Conservation (phyloP, 2,113 vertebrate genomes). For the Todiramphus saurophagus region DNA sequence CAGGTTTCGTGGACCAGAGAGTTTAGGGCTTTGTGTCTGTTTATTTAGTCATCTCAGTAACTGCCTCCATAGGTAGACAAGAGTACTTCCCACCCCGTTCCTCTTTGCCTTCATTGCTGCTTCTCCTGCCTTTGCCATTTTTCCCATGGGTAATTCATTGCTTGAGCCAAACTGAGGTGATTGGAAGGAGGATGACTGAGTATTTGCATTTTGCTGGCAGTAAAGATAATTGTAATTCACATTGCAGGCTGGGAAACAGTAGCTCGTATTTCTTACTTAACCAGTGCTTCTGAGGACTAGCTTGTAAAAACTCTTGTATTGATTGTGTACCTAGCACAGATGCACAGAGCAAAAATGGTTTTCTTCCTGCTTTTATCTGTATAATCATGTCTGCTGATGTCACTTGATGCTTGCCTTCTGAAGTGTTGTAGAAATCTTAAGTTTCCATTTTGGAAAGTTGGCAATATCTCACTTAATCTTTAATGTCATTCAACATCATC, state of each 20-base stretch:
- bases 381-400: background rate
- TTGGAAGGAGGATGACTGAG: background rate
- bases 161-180: background rate
- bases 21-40: background rate
- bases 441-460: background rate
- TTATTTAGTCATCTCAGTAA: background rate
- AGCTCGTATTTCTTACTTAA: background rate
- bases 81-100: background rate
- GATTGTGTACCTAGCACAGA: background rate
- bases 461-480: background rate
- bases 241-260: background rate
- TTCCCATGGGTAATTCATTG: background rate
- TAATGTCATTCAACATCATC: background rate
- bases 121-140: background rate
- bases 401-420: background rate
- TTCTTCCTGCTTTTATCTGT: background rate
- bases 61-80: background rate
- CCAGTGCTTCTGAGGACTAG: background rate
- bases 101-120: background rate
- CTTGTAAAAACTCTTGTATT: background rate
- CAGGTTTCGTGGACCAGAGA: background rate
- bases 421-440: background rate
- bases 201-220: slow-evolving; percentile 8
- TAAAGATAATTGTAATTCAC: background rate
- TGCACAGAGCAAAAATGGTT: background rate